A percentile compares a stretch with the other conserved stretches of the same genome.
Conservation (phyloP, 2,888 invertebrate species). For the Oscheius sp. region DNA sequence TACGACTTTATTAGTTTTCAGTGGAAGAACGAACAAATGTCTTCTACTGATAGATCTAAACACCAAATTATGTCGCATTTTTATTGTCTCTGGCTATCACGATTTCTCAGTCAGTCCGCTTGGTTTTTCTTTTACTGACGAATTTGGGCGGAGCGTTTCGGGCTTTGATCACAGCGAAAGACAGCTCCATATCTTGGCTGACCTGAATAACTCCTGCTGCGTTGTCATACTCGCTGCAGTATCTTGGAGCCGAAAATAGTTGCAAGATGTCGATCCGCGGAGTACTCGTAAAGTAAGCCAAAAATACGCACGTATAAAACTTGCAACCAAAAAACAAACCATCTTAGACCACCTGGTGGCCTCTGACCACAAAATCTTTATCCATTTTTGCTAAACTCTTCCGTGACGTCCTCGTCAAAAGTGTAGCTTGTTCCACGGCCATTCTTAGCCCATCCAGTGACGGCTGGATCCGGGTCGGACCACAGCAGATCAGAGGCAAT, state of each 20-base stretch:
- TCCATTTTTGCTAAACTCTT: constrained; percentile 51
- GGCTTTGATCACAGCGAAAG: constrained; percentile 9
- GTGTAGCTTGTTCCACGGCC: constrained; percentile 52
- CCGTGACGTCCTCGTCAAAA: constrained; percentile 57
- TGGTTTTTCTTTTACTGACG: neutral
- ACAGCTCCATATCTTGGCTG: constrained; percentile 13
- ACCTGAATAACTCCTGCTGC: constrained; percentile 56
- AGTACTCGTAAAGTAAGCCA: constrained; percentile 53
- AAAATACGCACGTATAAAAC: too few relatives aligned
- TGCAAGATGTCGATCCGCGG: constrained; percentile 42
- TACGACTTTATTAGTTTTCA: neutral
- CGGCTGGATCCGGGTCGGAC: constrained; percentile 54
- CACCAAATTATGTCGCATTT: too few relatives aligned
- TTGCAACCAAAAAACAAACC: too few relatives aligned
- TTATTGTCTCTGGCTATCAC: neutral
- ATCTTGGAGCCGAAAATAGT: constrained; percentile 54
- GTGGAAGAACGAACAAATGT: neutral
- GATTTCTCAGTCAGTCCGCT: neutral
- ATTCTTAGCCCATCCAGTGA: constrained; percentile 54
- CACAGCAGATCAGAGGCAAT: constrained; percentile 57
- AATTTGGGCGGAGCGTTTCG: constrained; percentile 23
- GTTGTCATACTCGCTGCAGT: constrained; percentile 61
- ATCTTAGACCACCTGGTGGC: constrained; percentile 39
- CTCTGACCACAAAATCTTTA: constrained; percentile 57
- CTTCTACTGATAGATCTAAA: too few relatives aligned